Evolutionary conservation across 2,797 vertebrate species (phyloP).

Genomic region (Sebastes jordani): DNA sequence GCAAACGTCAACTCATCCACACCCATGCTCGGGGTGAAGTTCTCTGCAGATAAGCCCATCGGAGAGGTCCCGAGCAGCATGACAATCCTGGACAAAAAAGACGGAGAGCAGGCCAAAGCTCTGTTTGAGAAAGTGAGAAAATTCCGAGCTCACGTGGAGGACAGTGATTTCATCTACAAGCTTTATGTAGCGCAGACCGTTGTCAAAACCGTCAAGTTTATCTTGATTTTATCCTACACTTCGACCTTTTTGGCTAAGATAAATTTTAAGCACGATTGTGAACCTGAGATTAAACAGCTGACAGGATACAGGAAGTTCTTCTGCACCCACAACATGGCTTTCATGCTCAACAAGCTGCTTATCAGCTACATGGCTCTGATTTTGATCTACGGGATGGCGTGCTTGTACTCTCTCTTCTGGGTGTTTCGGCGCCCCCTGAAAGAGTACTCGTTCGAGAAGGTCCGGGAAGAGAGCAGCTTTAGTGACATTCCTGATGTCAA

Average conservation of each 20-base stretch:
- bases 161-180: conserved; percentile 98
- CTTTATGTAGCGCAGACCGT: conserved; percentile 95
- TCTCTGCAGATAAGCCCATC: conserved; percentile 91
- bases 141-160: conserved; percentile 95
- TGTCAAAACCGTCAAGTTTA: conserved; percentile 96
- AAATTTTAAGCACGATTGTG: conserved; percentile 87
- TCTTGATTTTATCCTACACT: conserved; percentile 94
- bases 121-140: conserved; percentile 98
- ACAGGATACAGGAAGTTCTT: conserved; percentile 90
- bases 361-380: conserved; percentile 95
- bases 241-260: conserved; percentile 92
- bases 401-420: conserved; percentile 97
- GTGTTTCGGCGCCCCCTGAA: conserved; percentile 94
- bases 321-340: conserved; percentile 98
- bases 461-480: conserved; percentile 97
- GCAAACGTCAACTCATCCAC: conserved; percentile 85
- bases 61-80: conserved; percentile 91
- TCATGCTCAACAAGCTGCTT: conserved; percentile 93
- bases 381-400: conserved; percentile 93
- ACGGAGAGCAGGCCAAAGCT: conserved; percentile 97
- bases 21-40: conserved; percentile 91
- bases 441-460: conserved; percentile 98
- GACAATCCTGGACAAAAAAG: conserved; percentile 98
- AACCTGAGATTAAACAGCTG: conserved; percentile 88
- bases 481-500: conserved; percentile 99